A percentile compares a stretch with the other conserved stretches of the same genome.
phyloP scores from a whole-genome alignment of 1,140 invertebrate genomes.

The Pristionchus pacificus region DNA sequence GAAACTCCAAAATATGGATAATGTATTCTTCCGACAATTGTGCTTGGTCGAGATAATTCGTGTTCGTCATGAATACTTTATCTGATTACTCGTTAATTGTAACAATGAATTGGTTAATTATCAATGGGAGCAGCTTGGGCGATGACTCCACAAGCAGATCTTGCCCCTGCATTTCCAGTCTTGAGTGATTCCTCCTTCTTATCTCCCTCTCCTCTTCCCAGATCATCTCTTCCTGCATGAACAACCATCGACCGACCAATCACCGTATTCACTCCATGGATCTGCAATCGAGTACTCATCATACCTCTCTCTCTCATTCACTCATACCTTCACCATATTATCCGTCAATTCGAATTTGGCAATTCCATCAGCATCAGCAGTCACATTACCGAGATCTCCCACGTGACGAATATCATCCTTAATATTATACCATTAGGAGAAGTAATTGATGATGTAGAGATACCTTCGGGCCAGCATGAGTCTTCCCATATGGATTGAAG shows the following conservation, averaged over 20 bases:
- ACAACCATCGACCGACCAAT: constrained; percentile 59
- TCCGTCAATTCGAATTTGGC: constrained; percentile 75
- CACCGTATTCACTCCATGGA: constrained; percentile 58
- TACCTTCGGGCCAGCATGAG: constrained; percentile 74
- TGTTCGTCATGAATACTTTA: too few species aligned
- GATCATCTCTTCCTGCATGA: constrained; percentile 87
- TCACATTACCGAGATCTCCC: constrained; percentile 79
- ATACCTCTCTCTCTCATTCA: neutral
- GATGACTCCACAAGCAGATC: constrained; percentile 94
- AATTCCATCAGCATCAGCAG: constrained; percentile 63
- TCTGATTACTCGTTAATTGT: too few species aligned
- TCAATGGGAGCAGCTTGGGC: constrained; percentile 56
- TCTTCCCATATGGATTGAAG: constrained; percentile 80
- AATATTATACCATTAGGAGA: neutral
- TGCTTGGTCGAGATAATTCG: too few species aligned
- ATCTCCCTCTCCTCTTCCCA: constrained; percentile 82
- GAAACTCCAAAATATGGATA: too few species aligned
- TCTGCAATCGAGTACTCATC: constrained; percentile 46
- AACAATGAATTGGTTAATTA: too few species aligned
- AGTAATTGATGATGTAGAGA: too few species aligned
- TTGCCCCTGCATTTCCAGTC: constrained; percentile 91
- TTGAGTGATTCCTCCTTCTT: constrained; percentile 71
- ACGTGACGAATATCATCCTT: constrained; percentile 71
- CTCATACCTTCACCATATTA: constrained; percentile 64
- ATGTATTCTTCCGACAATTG: too few species aligned